A percentile compares a stretch with the other conserved stretches of the same genome.
These are phyloP conservation scores for Podilymbus podiceps DNA, from an alignment of 2,113 vertebrate species.

Conservation along the genomic window DNA sequence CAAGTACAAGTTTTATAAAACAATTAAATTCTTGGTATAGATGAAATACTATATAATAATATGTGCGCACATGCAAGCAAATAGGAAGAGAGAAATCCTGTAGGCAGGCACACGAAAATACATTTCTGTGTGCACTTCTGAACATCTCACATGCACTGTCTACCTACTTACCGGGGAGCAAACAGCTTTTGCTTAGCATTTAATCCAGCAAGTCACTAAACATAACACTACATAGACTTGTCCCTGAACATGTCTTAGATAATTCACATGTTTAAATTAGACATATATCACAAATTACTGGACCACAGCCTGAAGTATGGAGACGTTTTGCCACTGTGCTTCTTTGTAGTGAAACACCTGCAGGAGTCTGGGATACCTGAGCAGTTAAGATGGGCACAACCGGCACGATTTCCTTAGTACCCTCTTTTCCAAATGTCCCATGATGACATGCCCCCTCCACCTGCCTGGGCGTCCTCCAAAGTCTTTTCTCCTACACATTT, in stretches of 20 bases:
- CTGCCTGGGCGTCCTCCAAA: not conserved
- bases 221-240: not conserved
- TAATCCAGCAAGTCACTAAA: not conserved
- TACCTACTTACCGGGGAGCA: not conserved
- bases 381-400: not conserved
- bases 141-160: fast-evolving
- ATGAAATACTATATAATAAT: not conserved
- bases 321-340: not conserved
- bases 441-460: not conserved
- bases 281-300: not conserved
- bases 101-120: not conserved
- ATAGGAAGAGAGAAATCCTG: not conserved
- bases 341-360: not conserved
- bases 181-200: not conserved
- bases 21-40: not conserved
- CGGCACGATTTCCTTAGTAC: not conserved
- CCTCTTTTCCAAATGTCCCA: not conserved
- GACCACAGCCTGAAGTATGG: not conserved
- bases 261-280: not conserved
- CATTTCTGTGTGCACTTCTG: not conserved
- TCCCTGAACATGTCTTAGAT: not conserved
- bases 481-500: not conserved
- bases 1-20: not conserved
- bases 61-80: not conserved
- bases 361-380: not conserved